Base-by-base conservation (phyloP, 1,140 invertebrate genomes). In the Drosophila quadrilineata region DNA sequence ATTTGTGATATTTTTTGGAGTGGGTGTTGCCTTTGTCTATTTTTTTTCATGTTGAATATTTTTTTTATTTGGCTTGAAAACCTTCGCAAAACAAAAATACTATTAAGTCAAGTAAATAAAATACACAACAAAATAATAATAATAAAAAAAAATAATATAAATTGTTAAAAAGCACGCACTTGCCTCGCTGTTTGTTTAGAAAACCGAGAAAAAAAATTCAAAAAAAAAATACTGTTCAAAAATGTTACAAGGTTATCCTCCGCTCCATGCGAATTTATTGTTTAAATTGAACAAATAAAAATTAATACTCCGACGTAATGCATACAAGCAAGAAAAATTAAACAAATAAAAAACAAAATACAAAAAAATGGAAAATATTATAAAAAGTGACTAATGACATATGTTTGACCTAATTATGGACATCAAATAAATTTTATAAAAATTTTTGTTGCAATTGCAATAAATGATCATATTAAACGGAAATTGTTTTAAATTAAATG, bases 201-300 rank as follows among this genome's bases (percentile, higher is more conserved):
- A 65, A 70, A 64, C 49, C 29, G 41, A 22, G 41, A 24, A 22
- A 46, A 53, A 56, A 22, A 33, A 45, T 3, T 6, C 21, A 9
- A 22, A 40, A 22, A 31, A 49, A 26, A 49, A 16, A 31, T 21
- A 36, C 6, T 24, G 12, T 26, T 21, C 17, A 54, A 53, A 67
- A 67, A 48, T 68, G 65, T 63, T 63, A 68, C 65, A 68, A 70
- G 66, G 60, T 70, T 65, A 57, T 10, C 28, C 49, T 17, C 40
- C 19, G 48, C 45, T 38, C n/a, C n/a, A n/a, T 59, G 48, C 58
- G 43, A 41, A 63, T 68, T 62, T 68, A 68, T 58, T 70, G 60
- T 65, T 70, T 43, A 58, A 70, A 70, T 58, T 70, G 60, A 65
- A 70, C 66, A 70, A 70, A 70, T 70, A 65, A 64, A 70, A 65